Base-by-base conservation (phyloP, 2,888 invertebrate genomes). In the Atrina japonica region DNA sequence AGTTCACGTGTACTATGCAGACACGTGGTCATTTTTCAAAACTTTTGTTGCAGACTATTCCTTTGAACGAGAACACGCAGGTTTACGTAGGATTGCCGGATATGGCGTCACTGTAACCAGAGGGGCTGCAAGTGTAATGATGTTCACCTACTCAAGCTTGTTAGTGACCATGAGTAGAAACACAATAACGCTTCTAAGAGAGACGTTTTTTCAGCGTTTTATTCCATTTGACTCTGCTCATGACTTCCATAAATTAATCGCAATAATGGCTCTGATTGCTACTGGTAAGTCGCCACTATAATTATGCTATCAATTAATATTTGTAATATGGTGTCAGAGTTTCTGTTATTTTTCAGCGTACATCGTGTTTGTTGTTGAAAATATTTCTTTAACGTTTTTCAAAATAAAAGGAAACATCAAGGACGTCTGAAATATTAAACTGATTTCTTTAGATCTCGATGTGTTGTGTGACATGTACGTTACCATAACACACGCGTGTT, bases 151-250 rank as follows among this genome's bases (percentile, higher is more conserved):
- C 85, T 92, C 93, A 2, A 91, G 92, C 3, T 88, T 94, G 9
- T 88, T 94, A 45, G 84, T 94, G 1, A 93, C 93, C 5, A 93
- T 93, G 93, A 93, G 93, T 78, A 90, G 93, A 55, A 93, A 94
- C 84, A 90, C 91, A n/a, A 92, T 93, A 59, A 93, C 93, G 0
- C 84, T 90, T 72, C 86, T 93, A 21, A 88, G 93, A 68, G 93
- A 93, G 72, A 93, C 93, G 0, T 88, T 92, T 75, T 86, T 93
- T 3, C 92, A 93, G 78, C 88, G 91, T 58, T 93, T 92, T 83
- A 91, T 93, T 69, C 93, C 94, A 1, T 93, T 93, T 77, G 93
- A 94, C 88, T 91, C 92, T 7, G 91, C 91, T 50, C 90, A 93
- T 16, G 88, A 91, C 53, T 91, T 93, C 84, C 93, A 94, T 83